A percentile compares a stretch with the other conserved stretches of the same genome.
Evolutionary conservation across 1,140 invertebrate genomes (phyloP).

Genomic region (Caerostris extrusa): DNA sequence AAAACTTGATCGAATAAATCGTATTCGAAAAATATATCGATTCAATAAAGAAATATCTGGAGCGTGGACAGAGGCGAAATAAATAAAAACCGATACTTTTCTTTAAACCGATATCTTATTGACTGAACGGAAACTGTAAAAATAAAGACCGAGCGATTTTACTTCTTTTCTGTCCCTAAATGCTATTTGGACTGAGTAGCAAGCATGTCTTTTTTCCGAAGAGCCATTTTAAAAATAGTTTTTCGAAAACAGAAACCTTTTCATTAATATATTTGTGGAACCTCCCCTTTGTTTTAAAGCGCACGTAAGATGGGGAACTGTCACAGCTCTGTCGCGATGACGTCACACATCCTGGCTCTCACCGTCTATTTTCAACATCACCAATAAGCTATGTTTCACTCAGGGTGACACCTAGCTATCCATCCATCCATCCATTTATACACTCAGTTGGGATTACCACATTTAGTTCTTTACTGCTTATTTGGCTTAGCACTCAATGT

Average conservation of each 20-base stretch:
- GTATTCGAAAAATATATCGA: not conserved
- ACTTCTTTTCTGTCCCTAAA: not conserved
- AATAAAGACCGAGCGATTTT: not conserved
- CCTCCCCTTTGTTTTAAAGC: slow-evolving; percentile 53
- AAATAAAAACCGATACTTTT: not conserved
- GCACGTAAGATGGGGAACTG: slow-evolving; percentile 15
- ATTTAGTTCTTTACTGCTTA: not conserved
- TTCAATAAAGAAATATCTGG: not conserved
- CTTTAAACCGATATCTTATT: slow-evolving; percentile 30
- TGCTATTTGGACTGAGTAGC: not conserved
- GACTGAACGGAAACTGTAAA: not conserved
- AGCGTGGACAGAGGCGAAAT: not conserved
- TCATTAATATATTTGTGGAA: slow-evolving; percentile 43
- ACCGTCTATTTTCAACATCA: slow-evolving; percentile 71
- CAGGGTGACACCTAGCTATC: slow-evolving; percentile 61
- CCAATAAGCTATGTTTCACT: slow-evolving; percentile 66
- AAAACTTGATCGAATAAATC: not conserved
- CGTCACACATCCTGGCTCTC: slow-evolving; percentile 74
- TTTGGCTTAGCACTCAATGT: not conserved
- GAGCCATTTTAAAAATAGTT: not conserved
- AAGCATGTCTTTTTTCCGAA: too few species aligned
- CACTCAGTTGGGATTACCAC: slow-evolving; percentile 19
- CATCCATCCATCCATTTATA: slow-evolving; percentile 59
- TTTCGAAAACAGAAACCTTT: slow-evolving; percentile 3
- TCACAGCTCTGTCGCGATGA: slow-evolving; percentile 46